These are phyloP conservation scores for Drosophila erecta DNA, from an alignment of 1,140 invertebrate genomes.

Conservation along the genomic window DNA sequence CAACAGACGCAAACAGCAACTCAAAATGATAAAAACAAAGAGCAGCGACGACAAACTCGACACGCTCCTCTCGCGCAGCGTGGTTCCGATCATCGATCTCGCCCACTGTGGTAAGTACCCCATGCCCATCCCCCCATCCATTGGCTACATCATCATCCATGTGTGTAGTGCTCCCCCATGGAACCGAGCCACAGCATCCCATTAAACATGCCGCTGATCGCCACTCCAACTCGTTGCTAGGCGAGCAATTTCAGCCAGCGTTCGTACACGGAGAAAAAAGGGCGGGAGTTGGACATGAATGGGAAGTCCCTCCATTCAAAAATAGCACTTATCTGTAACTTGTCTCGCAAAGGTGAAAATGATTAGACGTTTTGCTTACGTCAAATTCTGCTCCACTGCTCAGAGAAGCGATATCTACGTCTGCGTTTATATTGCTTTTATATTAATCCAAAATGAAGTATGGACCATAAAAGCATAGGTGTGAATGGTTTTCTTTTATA, in stretches of 20 bases:
- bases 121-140: neutral
- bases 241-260: conserved; percentile 9
- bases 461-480: neutral
- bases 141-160: too few species aligned
- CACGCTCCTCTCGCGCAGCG: conserved; percentile 88
- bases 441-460: neutral
- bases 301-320: conserved; percentile 4
- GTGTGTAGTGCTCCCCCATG: neutral
- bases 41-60: conserved; percentile 83
- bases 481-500: neutral
- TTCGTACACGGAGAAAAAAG: conserved; percentile 9
- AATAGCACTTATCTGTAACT: conserved; percentile 6
- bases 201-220: conserved; percentile 5
- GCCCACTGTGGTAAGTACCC: conserved; percentile 88
- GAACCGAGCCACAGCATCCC: neutral
- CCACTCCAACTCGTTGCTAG: conserved; percentile 36
- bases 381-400: neutral
- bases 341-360: neutral
- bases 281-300: neutral
- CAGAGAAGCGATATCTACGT: neutral
- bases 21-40: conserved; percentile 79
- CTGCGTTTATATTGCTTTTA: neutral
- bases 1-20: neutral
- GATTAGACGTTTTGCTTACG: neutral
- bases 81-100: conserved; percentile 91